These are phyloP conservation scores for Meleagris gallopavo DNA, from an alignment of 2,113 vertebrate genomes.

Conservation along the genomic window DNA sequence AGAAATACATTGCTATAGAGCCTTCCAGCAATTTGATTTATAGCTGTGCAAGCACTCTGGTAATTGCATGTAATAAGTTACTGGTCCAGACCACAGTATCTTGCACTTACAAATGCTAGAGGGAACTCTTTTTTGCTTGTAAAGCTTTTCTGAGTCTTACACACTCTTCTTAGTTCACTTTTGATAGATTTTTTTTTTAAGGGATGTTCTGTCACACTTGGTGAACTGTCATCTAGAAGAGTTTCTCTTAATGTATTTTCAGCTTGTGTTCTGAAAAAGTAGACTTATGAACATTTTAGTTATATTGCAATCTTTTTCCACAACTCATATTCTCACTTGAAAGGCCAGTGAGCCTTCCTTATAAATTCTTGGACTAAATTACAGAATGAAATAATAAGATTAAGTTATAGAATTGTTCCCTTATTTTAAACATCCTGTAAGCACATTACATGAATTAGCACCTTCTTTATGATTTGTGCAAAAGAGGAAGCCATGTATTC, in stretches of 20 bases:
- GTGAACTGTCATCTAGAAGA: neutral
- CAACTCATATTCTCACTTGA: neutral
- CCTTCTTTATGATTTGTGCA: neutral
- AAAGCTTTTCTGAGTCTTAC: neutral
- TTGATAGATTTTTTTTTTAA: neutral
- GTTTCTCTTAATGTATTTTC: neutral
- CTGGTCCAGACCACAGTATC: neutral
- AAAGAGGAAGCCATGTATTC: neutral
- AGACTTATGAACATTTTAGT: neutral
- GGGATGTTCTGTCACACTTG: neutral
- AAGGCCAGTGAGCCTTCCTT: neutral
- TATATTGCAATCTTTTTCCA: neutral
- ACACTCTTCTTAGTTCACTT: neutral
- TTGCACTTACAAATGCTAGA: neutral
- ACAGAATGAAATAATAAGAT: neutral
- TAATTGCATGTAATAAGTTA: neutral
- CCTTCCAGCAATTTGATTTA: neutral
- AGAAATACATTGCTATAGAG: neutral
- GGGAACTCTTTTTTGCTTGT: neutral
- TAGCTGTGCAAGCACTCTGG: neutral
- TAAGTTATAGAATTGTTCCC: neutral
- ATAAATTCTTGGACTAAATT: neutral
- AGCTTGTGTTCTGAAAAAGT: neutral
- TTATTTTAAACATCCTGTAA: rapidly evolving
- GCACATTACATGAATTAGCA: neutral